Conservation (phyloP, 92 coral and sea anemone genomes). For the Porites evermanni region DNA sequence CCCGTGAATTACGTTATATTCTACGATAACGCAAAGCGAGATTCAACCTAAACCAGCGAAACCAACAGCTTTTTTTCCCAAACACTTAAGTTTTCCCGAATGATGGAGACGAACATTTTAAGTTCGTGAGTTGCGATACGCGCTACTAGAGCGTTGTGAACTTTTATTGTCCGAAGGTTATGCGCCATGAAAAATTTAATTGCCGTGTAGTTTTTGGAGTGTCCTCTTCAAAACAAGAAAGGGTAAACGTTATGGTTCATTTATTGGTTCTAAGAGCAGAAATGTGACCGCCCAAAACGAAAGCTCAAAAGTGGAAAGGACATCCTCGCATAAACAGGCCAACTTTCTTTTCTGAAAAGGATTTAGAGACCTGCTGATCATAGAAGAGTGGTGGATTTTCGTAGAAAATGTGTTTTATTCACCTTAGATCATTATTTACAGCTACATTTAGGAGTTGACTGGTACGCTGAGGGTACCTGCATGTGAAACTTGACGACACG, state of each 20-base stretch:
- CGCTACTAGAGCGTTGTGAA: neutral
- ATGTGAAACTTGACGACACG: neutral
- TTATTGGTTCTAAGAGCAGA: neutral
- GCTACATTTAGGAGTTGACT: slow-evolving; percentile 11
- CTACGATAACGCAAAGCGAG: slow-evolving; percentile 35
- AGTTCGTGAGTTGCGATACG: too few relatives aligned
- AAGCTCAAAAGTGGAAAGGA: too few relatives aligned
- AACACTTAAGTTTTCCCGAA: neutral
- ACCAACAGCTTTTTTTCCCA: neutral
- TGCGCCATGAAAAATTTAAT: slow-evolving; percentile 27
- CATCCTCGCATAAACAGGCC: neutral
- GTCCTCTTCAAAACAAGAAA: slow-evolving; percentile 22
- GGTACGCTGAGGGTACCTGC: slow-evolving; percentile 14
- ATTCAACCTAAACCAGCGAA: slow-evolving; percentile 3
- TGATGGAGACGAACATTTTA: neutral
- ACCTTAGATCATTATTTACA: neutral
- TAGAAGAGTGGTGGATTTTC: neutral
- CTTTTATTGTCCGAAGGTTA: slow-evolving; percentile 20
- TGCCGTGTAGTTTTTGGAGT: slow-evolving; percentile 24
- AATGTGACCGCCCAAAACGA: neutral
- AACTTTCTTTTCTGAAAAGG: too few relatives aligned
- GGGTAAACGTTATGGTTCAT: slow-evolving; percentile 16
- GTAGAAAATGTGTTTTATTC: neutral
- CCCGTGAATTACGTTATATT: slow-evolving; percentile 33
- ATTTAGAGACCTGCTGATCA: neutral